Evolutionary conservation across 2,797 vertebrate species (phyloP).

Genomic region (Miichthys miiuy): DNA sequence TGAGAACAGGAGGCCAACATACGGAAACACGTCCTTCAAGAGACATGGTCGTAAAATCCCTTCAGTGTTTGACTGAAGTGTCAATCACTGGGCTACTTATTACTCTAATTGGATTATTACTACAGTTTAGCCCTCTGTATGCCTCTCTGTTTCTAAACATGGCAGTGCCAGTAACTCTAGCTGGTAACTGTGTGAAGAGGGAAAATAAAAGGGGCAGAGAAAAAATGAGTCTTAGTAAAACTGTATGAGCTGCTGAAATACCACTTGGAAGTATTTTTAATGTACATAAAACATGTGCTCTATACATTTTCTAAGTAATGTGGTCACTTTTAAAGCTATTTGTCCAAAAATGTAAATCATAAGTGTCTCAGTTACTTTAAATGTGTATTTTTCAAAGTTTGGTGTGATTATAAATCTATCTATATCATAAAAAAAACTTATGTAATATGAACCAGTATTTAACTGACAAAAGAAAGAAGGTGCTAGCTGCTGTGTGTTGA

Average conservation of each 20-base stretch:
- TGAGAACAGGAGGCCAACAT: slow-evolving; percentile 44
- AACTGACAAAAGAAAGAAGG: slow-evolving; percentile 13
- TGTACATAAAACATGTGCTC: slow-evolving; percentile 11
- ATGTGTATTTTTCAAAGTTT: slow-evolving; percentile 12
- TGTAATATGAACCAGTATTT: slow-evolving; percentile 6
- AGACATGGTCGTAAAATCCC: slow-evolving; percentile 59
- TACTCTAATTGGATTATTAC: slow-evolving; percentile 75
- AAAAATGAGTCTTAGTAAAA: slow-evolving; percentile 7
- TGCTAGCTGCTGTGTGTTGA: slow-evolving; percentile 9
- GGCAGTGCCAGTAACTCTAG: slow-evolving; percentile 46
- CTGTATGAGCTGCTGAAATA: slow-evolving; percentile 20
- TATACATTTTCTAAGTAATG: slow-evolving; percentile 7
- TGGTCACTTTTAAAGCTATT: slow-evolving; percentile 13
- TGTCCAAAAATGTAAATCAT: not conserved
- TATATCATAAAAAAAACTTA: not conserved
- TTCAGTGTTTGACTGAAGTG: slow-evolving; percentile 71
- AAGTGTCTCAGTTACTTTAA: not conserved
- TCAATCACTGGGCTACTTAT: slow-evolving; percentile 70
- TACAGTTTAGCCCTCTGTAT: slow-evolving; percentile 62
- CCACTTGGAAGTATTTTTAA: slow-evolving; percentile 26
- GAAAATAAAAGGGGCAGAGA: slow-evolving; percentile 4
- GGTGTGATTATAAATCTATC: not conserved
- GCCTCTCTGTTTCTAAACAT: slow-evolving; percentile 51
- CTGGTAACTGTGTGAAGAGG: slow-evolving; percentile 36
- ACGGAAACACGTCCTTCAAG: slow-evolving; percentile 65